Conservation (phyloP, 1,140 invertebrate genomes). For the Wasmannia auropunctata region DNA sequence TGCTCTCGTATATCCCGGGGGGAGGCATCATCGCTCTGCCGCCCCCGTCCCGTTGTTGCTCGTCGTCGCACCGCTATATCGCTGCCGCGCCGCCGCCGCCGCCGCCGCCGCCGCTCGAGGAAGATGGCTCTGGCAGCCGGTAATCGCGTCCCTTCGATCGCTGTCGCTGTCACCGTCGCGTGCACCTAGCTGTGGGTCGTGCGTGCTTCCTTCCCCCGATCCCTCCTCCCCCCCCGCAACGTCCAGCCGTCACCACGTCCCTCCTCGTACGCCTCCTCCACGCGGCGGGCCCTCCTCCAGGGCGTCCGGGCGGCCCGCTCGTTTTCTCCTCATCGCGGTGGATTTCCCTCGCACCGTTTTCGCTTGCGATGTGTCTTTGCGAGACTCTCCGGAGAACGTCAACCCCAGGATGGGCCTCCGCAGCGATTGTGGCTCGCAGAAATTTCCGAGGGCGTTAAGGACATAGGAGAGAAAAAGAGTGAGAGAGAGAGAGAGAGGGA, state of each 20-base stretch:
- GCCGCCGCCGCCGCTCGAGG: slow-evolving; percentile 43
- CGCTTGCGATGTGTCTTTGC: neutral
- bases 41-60: too few species aligned
- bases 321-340: neutral
- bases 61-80: too few species aligned
- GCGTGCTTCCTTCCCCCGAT: slow-evolving; percentile 10
- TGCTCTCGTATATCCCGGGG: slow-evolving; percentile 28
- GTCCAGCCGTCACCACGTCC: neutral
- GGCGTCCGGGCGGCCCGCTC: neutral
- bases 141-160: slow-evolving; percentile 49
- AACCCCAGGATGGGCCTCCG: neutral
- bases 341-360: neutral
- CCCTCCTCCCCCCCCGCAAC: neutral
- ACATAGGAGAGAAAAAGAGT: neutral
- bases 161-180: slow-evolving; percentile 29
- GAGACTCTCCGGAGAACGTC: neutral
- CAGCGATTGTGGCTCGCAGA: neutral
- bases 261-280: too few species aligned
- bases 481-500: neutral
- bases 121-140: slow-evolving; percentile 67
- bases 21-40: neutral
- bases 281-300: neutral
- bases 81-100: too few species aligned
- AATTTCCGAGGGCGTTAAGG: neutral
- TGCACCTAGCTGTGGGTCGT: slow-evolving; percentile 37